Base-by-base conservation (phyloP, 1,140 invertebrate genomes). In the Zaprionus gabonicus region DNA sequence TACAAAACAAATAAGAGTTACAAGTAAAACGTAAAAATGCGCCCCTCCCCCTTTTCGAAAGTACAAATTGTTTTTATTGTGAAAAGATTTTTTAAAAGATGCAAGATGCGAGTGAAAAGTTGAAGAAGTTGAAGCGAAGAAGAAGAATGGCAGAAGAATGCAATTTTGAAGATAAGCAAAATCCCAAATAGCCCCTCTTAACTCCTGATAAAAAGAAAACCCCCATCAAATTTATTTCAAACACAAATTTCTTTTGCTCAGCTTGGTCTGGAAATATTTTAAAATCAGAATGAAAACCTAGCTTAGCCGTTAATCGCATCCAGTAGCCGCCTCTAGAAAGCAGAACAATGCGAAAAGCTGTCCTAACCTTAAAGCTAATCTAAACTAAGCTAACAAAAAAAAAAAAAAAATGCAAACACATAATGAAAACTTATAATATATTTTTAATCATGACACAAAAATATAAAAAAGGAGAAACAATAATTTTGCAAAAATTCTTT, bases 31-130 rank as follows among this genome's bases (percentile, higher is more conserved):
- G 13, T 46, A 91, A 91, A 71, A 71, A 86, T 82, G 82, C 76
- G 81, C 91, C 91, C 91, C 91, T 92, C 91, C 91, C 91, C 88
- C 80, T 91, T 92, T 92, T 92, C 91, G 91, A 92, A 90, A 92
- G 91, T 92, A 92, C 91, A 92, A 92, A 92, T 92, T 92, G 91
- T 92, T 92, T 92, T 92, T 91, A 91, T 92, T 88, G 83, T 92
- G 87, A 90, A 83, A 84, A 78, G 85, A 90, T 85, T 83, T 90
- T 90, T 90, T 90, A 90, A 90, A 79, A 55, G 41, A 46, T 46
- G 41, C 41, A 80, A 81, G 63, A 80, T 51, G 70, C 65, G 78
- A 71, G 76, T 65, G 69, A 66, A 76, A 80, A 69, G 76, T 75
- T 68, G 68, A 81, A 78, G 67, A 80, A 78, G 75, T 60, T 75